phyloP scores from a whole-genome alignment of 2,113 vertebrate species.

The Sander lucioperca region DNA sequence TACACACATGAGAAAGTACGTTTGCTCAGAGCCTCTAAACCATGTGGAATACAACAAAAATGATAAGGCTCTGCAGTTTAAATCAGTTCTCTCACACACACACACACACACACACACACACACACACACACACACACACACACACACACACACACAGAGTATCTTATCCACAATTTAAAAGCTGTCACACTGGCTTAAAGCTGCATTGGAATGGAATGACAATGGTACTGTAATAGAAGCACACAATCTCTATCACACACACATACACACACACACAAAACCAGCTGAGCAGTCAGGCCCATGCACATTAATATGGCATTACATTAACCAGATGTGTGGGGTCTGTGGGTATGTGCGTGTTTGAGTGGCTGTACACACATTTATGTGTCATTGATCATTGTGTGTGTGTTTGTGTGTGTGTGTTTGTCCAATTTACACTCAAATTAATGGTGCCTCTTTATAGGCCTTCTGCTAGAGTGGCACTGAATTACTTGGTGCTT shows the following conservation, averaged over 20 bases:
- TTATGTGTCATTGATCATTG: constrained; percentile 68
- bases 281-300: constrained; percentile 58
- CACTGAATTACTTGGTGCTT: constrained; percentile 82
- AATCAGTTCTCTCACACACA: constrained; percentile 15
- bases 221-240: constrained; percentile 22
- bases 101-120: constrained; percentile 28
- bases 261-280: constrained; percentile 30
- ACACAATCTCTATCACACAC: constrained; percentile 33
- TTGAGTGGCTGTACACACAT: constrained; percentile 60
- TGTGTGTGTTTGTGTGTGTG: constrained; percentile 37
- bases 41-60: background rate
- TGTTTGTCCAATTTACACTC: constrained; percentile 81
- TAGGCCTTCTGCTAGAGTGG: constrained; percentile 81
- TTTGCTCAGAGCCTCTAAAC: background rate
- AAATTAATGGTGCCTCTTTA: constrained; percentile 82
- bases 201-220: constrained; percentile 46
- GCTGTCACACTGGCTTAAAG: constrained; percentile 33
- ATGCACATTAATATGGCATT: constrained; percentile 64
- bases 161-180: constrained; percentile 38
- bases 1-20: background rate
- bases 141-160: constrained; percentile 22
- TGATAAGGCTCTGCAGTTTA: background rate
- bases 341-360: constrained; percentile 65
- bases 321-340: constrained; percentile 61
- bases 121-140: constrained; percentile 32